A percentile compares a stretch with the other conserved stretches of the same genome.
Evolutionary conservation across 1,140 invertebrate species (phyloP).

Genomic region (Bombus affinis): DNA sequence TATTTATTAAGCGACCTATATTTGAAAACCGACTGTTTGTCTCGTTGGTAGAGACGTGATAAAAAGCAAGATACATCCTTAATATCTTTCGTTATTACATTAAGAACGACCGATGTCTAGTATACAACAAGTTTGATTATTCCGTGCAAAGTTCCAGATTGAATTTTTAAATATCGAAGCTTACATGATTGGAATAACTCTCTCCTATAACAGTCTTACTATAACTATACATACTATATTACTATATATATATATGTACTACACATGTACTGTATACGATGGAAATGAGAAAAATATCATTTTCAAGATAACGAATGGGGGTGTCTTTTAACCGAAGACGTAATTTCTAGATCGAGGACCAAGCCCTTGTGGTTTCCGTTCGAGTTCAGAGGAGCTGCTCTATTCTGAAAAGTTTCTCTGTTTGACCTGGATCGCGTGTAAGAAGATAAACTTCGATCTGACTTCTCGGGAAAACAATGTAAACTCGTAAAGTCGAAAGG

Average conservation of each 20-base stretch:
- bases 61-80: neutral
- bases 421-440: neutral
- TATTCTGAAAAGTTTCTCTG: slow-evolving; percentile 5
- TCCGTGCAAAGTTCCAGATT: neutral
- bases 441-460: slow-evolving; percentile 30
- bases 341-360: neutral
- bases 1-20: too few relatives aligned
- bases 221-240: too few relatives aligned
- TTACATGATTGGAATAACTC: neutral
- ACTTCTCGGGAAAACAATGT: neutral
- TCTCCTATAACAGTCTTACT: too few relatives aligned
- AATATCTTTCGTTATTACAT: neutral
- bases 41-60: too few relatives aligned
- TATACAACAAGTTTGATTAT: neutral
- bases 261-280: neutral
- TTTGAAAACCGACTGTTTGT: too few relatives aligned
- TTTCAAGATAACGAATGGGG: neutral
- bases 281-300: neutral
- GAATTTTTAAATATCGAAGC: neutral
- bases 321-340: neutral
- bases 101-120: neutral
- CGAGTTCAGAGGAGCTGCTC: neutral
- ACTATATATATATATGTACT: too few relatives aligned
- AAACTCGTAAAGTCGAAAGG: neutral
- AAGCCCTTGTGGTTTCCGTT: too few relatives aligned